These are phyloP conservation scores for Paedocypris micromegethes DNA, from an alignment of 2,797 vertebrate genomes.

Conservation along the genomic window DNA sequence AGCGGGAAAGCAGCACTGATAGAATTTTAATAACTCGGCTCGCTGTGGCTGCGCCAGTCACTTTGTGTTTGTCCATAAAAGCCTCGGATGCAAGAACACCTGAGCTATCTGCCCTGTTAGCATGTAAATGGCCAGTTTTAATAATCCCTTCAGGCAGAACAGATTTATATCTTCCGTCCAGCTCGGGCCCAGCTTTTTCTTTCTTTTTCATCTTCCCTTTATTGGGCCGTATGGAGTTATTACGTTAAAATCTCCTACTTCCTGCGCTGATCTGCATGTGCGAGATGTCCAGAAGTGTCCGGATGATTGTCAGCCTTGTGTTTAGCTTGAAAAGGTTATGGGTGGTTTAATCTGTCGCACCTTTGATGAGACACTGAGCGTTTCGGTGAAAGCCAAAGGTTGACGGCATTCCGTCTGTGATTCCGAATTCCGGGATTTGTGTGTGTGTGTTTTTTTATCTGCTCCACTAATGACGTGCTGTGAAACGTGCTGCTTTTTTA, in stretches of 20 bases:
- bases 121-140: constrained; percentile 7
- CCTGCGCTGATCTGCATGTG: no score
- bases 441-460: constrained; percentile 1
- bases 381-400: no score
- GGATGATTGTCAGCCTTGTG: no score
- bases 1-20: constrained; percentile 20
- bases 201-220: neutral
- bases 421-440: no score
- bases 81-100: neutral
- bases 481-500: constrained; percentile 19
- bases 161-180: neutral
- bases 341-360: no score
- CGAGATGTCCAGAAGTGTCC: no score
- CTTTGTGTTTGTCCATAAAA: constrained; percentile 23
- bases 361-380: no score
- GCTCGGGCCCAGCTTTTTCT: no score
- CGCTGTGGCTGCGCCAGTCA: constrained; percentile 21
- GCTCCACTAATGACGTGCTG: constrained; percentile 12
- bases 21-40: constrained; percentile 41
- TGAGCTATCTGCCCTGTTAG: constrained; percentile 3
- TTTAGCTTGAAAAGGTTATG: no score
- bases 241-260: no score
- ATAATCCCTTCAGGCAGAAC: constrained; percentile 12
- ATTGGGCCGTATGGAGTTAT: neutral
- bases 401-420: no score